phyloP scores from a whole-genome alignment of 2,888 invertebrate genomes.

The Hoplodrina blanda region DNA sequence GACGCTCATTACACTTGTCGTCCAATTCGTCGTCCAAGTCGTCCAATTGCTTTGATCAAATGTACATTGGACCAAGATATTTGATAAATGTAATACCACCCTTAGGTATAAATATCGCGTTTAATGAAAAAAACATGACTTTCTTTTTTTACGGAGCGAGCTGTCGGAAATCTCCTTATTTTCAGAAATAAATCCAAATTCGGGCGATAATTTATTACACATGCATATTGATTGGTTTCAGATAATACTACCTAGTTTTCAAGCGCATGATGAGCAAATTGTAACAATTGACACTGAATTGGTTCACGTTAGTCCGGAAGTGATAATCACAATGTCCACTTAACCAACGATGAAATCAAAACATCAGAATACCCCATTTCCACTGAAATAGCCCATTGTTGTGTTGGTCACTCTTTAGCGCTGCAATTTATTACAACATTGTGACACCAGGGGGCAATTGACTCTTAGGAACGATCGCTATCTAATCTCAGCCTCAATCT shows the following conservation, averaged over 20 bases:
- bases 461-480: too few relatives aligned
- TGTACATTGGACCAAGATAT: too few relatives aligned
- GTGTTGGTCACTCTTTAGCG: slow-evolving; percentile 4
- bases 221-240: background rate
- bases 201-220: background rate
- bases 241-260: background rate
- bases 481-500: too few relatives aligned
- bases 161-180: background rate
- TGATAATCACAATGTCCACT: slow-evolving; percentile 34
- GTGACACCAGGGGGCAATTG: slow-evolving; percentile 6
- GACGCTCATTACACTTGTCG: too few relatives aligned
- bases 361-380: slow-evolving; percentile 33
- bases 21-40: too few relatives aligned
- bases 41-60: too few relatives aligned
- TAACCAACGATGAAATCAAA: slow-evolving; percentile 20
- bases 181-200: background rate
- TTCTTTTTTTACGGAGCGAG: too few relatives aligned
- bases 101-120: too few relatives aligned
- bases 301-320: slow-evolving; percentile 37
- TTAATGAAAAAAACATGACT: too few relatives aligned
- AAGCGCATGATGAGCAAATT: background rate
- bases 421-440: slow-evolving; percentile 14
- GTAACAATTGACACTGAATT: slow-evolving; percentile 26
- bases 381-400: slow-evolving; percentile 40
- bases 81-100: too few relatives aligned